Evolutionary conservation across 1,140 invertebrate genomes (phyloP), one percentile per base, ranked within the genome.

Genomic region (Metaphire vulgaris): DNA sequence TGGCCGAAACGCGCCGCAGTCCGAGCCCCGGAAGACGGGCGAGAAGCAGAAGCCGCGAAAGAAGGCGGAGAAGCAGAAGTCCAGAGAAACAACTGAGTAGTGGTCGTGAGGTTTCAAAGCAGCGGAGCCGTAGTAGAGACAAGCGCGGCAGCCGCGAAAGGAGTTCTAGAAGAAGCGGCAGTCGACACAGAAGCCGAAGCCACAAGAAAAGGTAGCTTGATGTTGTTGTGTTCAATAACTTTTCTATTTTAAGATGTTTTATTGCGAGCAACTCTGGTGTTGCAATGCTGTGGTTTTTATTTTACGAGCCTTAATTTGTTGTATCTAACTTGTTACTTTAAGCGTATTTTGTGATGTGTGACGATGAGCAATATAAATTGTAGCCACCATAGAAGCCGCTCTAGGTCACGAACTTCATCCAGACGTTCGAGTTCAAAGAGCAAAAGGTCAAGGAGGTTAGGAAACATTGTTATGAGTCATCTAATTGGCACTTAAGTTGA

Each of bases 141-240:
- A 34, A 70, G 16, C 69, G 70, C 12, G 32, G 76, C n/a, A 32
- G 72, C n/a, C 31, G 72, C 41, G 34, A 56, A 6, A 31, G 33
- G 14, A 71, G 70, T 0, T 29, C 31, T 16, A 77, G 80, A 15
- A 78, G 79, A 56, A 82, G 82, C 65, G 77, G 80, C 14, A 80
- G 80, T 56, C 78, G 76, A 2, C 80, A 79, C 30, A 74, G 76
- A 0, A 79, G 80, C 30, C 76, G 76, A 0, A 79, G 80, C 15
- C 33, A 79, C 14, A 75, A 74, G 30, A 41, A 78, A 70, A 71
- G 72, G 32, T 67, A 76, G 0, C 75, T 75, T 68, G 78, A 77
- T 69, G 77, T 70, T 16, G 69, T 26, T 32, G 73, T 66, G 65
- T 56, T 70, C 70, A 75, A 73, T n/a, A n/a, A n/a, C n/a, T n/a